Base-by-base conservation (phyloP, 2,888 invertebrate species). In the Heliconius hortense region DNA sequence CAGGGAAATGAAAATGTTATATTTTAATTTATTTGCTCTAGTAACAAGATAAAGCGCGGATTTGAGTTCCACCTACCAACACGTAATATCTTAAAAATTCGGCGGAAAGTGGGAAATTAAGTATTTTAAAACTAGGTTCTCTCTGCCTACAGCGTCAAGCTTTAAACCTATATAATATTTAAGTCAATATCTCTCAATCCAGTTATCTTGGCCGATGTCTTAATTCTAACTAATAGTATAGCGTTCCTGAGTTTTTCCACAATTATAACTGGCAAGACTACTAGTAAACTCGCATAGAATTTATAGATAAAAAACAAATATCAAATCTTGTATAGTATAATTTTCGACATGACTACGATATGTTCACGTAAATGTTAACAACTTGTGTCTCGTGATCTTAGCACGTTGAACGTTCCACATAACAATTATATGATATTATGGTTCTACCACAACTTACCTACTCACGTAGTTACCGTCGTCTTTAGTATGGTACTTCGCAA, bases 401-500 rank as follows among this genome's bases (percentile, higher is more conserved):
- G n/a, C 69, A 56, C 35, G 15, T 31, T 31, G 56, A 69, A 31
- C 15, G n/a, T 31, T 28, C 28, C 31, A 69, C 31, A 69, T 69
- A n/a, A 56, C 69, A 31, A 69, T 69, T 56, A 31, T 56, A 31
- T 31, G 28, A 66, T 66, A 18, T 48, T 48, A 66, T 26, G 39
- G 13, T 5, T 11, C n/a, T 35, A 64, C 64, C 64, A 64, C 64
- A 35, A 35, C 31, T 69, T 69, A 35, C 35, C 56, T 31, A 69
- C 69, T 69, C 8, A 56, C 7, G 69, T 31, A 31, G 56, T 69
- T 69, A 31, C 31, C 31, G 31, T 69, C 53, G n/a, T 56, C n/a
- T 69, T 24, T 56, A 56, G 53, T 53, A 56, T n/a, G 31, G 56
- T 69, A 35, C 56, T 31, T 31, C 4, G 69, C 31, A 56, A 69